These are phyloP conservation scores for Agelastica alni DNA, from an alignment of 2,888 invertebrate species.

Conservation along the genomic window DNA sequence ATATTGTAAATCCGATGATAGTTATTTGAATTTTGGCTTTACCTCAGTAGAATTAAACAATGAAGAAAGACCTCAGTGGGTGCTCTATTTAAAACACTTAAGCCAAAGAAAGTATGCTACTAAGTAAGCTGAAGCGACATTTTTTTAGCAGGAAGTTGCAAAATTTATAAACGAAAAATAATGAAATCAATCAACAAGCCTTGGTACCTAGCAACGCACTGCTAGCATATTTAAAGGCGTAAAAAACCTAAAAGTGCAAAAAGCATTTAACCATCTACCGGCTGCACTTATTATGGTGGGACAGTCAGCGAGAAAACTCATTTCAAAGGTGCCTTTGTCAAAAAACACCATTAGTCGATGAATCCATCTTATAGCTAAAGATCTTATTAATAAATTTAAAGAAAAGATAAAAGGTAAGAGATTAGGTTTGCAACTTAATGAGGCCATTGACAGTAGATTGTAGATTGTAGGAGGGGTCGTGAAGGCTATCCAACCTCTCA, in stretches of 20 bases:
- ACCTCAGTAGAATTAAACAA: not conserved
- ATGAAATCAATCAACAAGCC: constrained; percentile 8
- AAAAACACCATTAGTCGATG: constrained; percentile 33
- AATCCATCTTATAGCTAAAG: constrained; percentile 32
- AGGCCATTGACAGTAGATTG: constrained; percentile 18
- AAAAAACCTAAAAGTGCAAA: not conserved
- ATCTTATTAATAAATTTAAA: constrained; percentile 21
- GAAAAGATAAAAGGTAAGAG: constrained; percentile 15
- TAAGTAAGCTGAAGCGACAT: constrained; percentile 10
- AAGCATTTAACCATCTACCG: constrained; percentile 17
- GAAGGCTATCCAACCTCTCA: too few relatives aligned
- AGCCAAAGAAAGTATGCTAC: constrained; percentile 3
- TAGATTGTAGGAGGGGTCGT: too few relatives aligned
- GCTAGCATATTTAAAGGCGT: not conserved
- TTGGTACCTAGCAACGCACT: constrained; percentile 9
- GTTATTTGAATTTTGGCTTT: not conserved
- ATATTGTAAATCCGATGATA: too few relatives aligned
- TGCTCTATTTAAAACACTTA: constrained; percentile 7
- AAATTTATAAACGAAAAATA: not conserved
- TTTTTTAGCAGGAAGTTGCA: not conserved
- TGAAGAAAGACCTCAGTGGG: constrained; percentile 3
- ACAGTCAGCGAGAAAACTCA: constrained; percentile 31
- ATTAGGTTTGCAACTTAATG: constrained; percentile 13
- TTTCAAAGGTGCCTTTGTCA: constrained; percentile 35
- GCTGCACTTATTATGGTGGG: constrained; percentile 38